phyloP scores from a whole-genome alignment of 2,888 invertebrate genomes.

The Spilosoma lubricipeda region DNA sequence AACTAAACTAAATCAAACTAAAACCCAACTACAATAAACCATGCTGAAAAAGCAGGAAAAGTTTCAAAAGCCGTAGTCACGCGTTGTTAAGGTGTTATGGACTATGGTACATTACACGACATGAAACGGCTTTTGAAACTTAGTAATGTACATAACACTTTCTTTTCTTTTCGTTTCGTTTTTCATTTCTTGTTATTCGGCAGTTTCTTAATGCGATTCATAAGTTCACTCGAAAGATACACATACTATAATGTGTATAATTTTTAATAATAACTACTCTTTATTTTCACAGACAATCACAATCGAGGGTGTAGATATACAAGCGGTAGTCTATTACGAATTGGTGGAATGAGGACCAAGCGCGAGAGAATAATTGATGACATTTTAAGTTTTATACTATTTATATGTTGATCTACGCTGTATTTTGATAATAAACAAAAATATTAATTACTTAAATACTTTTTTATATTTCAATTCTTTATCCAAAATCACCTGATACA shows the following conservation, averaged over 20 bases:
- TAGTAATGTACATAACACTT: too few relatives aligned
- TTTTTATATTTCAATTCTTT: not conserved
- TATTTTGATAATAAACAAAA: constrained; percentile 7
- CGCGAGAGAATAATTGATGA: not conserved
- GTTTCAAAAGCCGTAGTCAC: too few relatives aligned
- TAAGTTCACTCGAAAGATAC: not conserved
- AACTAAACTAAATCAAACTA: too few relatives aligned
- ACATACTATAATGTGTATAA: not conserved
- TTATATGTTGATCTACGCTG: not conserved
- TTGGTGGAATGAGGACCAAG: constrained; percentile 50
- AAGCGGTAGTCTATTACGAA: constrained; percentile 68
- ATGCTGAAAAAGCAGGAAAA: too few relatives aligned
- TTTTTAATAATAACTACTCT: not conserved
- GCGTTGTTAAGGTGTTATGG: too few relatives aligned
- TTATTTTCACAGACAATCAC: constrained; percentile 63
- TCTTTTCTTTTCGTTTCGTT: too few relatives aligned
- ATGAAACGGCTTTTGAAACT: too few relatives aligned
- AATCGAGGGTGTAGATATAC: constrained; percentile 57
- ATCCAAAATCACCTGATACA: too few relatives aligned
- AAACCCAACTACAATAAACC: too few relatives aligned
- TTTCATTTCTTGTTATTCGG: too few relatives aligned
- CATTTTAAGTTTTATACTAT: not conserved
- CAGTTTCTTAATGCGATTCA: too few relatives aligned
- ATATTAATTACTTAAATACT: not conserved
- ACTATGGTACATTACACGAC: too few relatives aligned